Evolutionary conservation across 2,888 invertebrate species (phyloP).

Genomic region (Marronus borbonicus): DNA sequence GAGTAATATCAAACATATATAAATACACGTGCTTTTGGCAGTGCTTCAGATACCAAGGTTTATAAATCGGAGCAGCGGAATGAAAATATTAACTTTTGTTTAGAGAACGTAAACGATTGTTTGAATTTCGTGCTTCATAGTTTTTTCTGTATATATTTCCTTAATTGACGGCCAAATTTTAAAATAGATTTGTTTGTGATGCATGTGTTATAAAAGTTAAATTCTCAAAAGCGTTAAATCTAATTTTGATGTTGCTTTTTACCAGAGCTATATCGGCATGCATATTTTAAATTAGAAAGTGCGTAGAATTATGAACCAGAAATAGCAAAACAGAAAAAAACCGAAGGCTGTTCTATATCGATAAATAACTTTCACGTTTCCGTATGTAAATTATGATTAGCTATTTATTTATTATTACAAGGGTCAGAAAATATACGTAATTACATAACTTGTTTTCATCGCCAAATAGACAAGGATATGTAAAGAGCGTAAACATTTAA

Average conservation of each 20-base stretch:
- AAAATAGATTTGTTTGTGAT: no score
- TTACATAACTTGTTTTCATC: neutral
- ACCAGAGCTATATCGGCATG: no score
- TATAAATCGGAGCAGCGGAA: conserved; percentile 20
- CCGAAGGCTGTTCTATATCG: neutral
- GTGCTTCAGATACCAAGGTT: conserved; percentile 8
- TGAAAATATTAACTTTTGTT: conserved; percentile 21
- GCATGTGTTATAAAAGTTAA: no score
- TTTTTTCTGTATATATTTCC: no score
- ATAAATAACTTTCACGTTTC: neutral
- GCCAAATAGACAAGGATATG: neutral
- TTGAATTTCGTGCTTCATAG: no score
- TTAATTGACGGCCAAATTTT: no score
- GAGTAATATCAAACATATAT: conserved; percentile 25
- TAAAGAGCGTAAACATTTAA: no score
- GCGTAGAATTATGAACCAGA: neutral
- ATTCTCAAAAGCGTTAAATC: no score
- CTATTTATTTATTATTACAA: neutral
- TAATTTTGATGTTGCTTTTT: no score
- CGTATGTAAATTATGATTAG: neutral
- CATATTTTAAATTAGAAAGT: no score
- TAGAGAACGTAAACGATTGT: no score
- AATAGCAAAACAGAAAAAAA: neutral
- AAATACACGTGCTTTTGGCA: conserved; percentile 35
- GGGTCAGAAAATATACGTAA: neutral